These are phyloP conservation scores for Mungos mungo DNA, from an alignment of 2,113 vertebrate species.

Conservation along the genomic window DNA sequence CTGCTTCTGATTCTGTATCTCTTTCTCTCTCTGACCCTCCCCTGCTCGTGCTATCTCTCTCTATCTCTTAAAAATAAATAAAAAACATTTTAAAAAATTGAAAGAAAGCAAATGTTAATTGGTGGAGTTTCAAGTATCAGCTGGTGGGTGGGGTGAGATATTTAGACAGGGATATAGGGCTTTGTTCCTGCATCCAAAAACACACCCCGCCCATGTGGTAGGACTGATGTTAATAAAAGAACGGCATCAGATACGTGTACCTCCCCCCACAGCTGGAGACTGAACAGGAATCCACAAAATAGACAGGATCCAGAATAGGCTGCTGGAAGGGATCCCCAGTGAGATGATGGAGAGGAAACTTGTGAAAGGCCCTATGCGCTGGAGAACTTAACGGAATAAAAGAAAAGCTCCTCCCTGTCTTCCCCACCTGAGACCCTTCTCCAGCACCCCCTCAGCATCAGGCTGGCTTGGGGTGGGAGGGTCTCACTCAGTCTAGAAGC, in stretches of 20 bases:
- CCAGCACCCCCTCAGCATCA: background rate
- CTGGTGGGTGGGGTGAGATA: background rate
- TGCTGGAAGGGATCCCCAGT: background rate
- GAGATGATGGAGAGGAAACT: background rate
- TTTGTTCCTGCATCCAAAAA: slow-evolving; percentile 3
- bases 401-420: background rate
- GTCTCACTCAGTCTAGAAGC: background rate
- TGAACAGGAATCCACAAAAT: background rate
- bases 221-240: background rate
- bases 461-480: background rate
- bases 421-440: background rate
- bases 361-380: background rate
- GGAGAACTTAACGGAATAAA: background rate
- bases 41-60: too few species aligned
- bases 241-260: background rate
- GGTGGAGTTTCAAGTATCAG: slow-evolving; percentile 23
- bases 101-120: slow-evolving; percentile 17
- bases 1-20: too few species aligned
- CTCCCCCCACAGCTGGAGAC: background rate
- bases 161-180: background rate
- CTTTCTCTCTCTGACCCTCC: too few species aligned
- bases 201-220: background rate
- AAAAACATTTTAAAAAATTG: too few species aligned
- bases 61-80: too few species aligned
- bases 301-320: background rate